Conservation (phyloP, 2,888 invertebrate species). For the Pandemis heparana region DNA sequence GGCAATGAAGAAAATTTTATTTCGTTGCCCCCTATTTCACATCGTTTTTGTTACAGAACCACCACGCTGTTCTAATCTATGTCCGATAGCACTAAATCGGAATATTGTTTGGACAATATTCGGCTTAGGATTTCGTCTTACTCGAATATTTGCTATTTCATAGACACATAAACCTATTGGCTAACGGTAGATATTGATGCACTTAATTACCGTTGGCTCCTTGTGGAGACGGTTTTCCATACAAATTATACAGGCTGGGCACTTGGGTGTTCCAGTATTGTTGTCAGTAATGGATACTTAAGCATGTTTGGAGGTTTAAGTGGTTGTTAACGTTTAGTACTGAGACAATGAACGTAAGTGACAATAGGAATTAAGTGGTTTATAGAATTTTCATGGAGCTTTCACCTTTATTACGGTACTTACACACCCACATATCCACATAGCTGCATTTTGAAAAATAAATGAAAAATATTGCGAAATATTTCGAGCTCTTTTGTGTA, state of each 20-base stretch:
- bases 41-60: not conserved
- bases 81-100: conserved; percentile 25
- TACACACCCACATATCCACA: too few relatives aligned
- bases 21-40: too few relatives aligned
- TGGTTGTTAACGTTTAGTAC: conserved; percentile 9
- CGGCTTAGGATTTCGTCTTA: conserved; percentile 22
- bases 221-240: not conserved
- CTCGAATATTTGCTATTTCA: conserved; percentile 30
- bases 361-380: conserved; percentile 18
- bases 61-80: conserved; percentile 13
- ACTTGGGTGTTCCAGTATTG: not conserved
- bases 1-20: too few relatives aligned
- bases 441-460: too few relatives aligned
- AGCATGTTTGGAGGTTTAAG: conserved; percentile 7
- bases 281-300: conserved; percentile 12
- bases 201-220: conserved; percentile 8
- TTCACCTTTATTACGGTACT: not conserved
- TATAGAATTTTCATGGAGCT: not conserved
- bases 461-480: too few relatives aligned
- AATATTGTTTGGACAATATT: conserved; percentile 37
- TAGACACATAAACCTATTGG: conserved; percentile 35
- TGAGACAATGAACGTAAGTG: conserved; percentile 3
- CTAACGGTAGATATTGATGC: conserved; percentile 22
- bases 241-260: not conserved
- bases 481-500: too few relatives aligned